Percentiles rank a stretch among this genome's conserved stretches.
Evolutionary conservation across 2,797 vertebrate species (phyloP).

Genomic region (Graptemys geographica): DNA sequence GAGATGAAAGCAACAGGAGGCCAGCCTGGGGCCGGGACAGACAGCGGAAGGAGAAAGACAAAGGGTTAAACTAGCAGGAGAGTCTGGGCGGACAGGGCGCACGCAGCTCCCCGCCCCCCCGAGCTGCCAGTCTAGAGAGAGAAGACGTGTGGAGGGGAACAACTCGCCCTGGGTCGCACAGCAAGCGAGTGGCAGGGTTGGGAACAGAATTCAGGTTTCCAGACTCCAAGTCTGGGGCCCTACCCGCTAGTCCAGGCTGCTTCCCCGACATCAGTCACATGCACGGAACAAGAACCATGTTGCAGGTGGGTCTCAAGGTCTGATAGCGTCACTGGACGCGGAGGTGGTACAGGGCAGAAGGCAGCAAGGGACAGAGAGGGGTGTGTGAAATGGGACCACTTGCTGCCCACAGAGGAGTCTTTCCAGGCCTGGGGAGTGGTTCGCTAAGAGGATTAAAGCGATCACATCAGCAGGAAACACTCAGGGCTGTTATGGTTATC

Average conservation of each 20-base stretch:
- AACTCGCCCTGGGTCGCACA: neutral
- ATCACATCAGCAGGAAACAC: neutral
- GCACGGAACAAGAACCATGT: neutral
- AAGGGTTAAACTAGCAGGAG: neutral
- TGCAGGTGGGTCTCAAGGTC: neutral
- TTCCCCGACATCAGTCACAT: no score
- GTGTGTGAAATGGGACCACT: neutral
- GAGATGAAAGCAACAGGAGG: neutral
- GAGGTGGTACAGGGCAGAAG: neutral
- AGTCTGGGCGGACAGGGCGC: neutral
- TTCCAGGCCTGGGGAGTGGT: neutral
- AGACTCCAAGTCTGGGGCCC: neutral
- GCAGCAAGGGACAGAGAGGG: neutral
- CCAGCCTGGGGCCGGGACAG: neutral
- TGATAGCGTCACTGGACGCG: neutral
- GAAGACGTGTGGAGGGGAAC: no score
- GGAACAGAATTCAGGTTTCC: neutral
- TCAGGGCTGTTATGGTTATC: neutral
- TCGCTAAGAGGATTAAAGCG: neutral
- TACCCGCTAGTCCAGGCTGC: neutral
- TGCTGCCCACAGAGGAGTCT: neutral
- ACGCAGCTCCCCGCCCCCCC: no score
- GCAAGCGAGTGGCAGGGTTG: neutral
- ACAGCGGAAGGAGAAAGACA: neutral
- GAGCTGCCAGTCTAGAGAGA: neutral